Base-by-base conservation (phyloP, 2,113 vertebrate genomes). In the Ciconia stormi region DNA sequence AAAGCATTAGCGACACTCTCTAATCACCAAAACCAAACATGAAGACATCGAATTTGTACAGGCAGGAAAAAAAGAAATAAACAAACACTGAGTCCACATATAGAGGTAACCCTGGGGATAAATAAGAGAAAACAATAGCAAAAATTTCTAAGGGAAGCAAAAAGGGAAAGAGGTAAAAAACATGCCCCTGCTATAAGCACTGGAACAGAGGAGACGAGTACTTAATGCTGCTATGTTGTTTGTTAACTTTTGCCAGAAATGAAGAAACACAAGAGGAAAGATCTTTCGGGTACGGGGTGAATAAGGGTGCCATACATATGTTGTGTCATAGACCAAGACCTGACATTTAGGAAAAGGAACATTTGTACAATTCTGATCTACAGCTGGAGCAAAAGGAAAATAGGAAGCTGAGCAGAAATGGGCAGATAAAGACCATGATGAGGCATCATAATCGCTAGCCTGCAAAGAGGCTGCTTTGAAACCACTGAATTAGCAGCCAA, bases 251-350 rank as follows among this genome's bases (percentile, higher is more conserved):
- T 82, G 8, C 36, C 34, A 76, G 52, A 93, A 93, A 79, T 16
- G 2, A 93, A 89, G 55, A 58, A 58, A 71, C 16, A 34, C 7
- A 56, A 56, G 21, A 61, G 6, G 61, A 74, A 70, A 71, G 11
- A 18, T 11, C 23, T 82, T 76, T 74, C 0, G 0, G 6, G 7
- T 50, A 49, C 1, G 2, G 26, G 22, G 11, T 85, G 61, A 82
- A 38, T 71, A 58, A 82, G 16, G 7, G 46, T 52, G 36, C 15
- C 36, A 62, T 36, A 61, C 9, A 34, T 16, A 67, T 7, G 6
- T 40, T 38, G 17, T 42, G 16, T 70, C 30, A 52, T 12, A 65
- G 55, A 66, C 18, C 0, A 0, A 58, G 20, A 49, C 74, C 82
- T 66, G 20, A 38, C 18, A 22, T 13, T 52, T 52, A 88, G 29